These are phyloP conservation scores for Seriola quinqueradiata DNA, from an alignment of 2,113 vertebrate species.

Conservation along the genomic window DNA sequence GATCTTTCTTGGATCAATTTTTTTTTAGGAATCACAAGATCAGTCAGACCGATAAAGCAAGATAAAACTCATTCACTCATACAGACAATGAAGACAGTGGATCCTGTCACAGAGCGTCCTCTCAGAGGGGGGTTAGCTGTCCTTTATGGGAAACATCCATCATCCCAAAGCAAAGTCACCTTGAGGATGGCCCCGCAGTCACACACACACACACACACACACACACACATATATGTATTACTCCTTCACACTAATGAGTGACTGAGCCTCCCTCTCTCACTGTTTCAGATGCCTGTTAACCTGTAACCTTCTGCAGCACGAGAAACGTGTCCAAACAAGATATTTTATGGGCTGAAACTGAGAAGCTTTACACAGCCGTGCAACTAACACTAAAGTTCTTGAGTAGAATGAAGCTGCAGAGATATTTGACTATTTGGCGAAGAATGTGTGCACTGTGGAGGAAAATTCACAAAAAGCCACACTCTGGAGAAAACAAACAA, in stretches of 20 bases:
- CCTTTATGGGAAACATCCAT: conserved; percentile 36
- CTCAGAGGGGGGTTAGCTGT: conserved; percentile 6
- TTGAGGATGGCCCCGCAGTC: conserved; percentile 30
- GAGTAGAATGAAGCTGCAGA: conserved; percentile 9
- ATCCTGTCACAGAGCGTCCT: too few species aligned
- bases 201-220: neutral
- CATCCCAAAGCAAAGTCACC: conserved; percentile 60
- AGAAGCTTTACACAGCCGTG: conserved; percentile 38
- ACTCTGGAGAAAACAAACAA: conserved; percentile 1
- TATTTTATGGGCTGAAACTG: conserved; percentile 40
- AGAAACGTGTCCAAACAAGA: conserved; percentile 67
- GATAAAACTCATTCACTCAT: too few species aligned
- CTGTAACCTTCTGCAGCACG: conserved; percentile 61
- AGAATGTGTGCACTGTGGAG: conserved; percentile 4
- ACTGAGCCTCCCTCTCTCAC: conserved; percentile 32
- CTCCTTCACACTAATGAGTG: conserved; percentile 50
- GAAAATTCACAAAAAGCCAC: conserved; percentile 33
- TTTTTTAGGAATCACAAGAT: too few species aligned
- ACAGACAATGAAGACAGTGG: too few species aligned
- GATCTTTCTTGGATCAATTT: neutral
- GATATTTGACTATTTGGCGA: neutral
- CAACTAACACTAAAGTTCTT: conserved; percentile 1
- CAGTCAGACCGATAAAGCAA: too few species aligned
- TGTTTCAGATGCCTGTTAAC: conserved; percentile 65
- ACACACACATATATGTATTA: neutral